Evolutionary conservation across 2,797 vertebrate genomes (phyloP).

Genomic region (Spinibarbus caldwelli): DNA sequence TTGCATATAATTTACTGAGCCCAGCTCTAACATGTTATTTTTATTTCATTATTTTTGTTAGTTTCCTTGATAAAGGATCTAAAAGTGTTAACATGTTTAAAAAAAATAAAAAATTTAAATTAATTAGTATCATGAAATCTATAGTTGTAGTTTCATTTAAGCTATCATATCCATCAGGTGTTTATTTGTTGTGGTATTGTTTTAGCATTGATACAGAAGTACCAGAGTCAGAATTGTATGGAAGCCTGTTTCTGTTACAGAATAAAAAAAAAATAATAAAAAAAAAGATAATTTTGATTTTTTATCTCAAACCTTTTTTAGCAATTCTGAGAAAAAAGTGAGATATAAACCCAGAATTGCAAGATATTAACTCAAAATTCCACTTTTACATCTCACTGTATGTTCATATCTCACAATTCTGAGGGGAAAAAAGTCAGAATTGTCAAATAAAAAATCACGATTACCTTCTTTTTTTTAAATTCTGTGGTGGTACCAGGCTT

Average conservation of each 20-base stretch:
- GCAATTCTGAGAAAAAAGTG: background rate
- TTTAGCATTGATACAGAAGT: background rate
- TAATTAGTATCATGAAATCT: background rate
- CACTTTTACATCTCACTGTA: no score
- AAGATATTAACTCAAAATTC: no score
- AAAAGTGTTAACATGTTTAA: background rate
- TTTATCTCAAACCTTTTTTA: background rate
- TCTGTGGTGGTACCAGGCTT: no score
- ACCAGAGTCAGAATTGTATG: background rate
- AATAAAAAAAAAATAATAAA: background rate
- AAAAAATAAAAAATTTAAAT: background rate
- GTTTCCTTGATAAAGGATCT: background rate
- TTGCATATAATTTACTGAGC: background rate
- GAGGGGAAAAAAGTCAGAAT: no score
- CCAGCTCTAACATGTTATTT: background rate
- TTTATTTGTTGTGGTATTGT: background rate
- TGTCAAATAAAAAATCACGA: no score
- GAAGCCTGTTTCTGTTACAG: background rate
- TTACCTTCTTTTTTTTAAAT: no score
- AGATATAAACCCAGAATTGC: no score
- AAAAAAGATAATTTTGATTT: no score
- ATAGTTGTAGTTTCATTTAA: background rate
- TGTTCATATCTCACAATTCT: no score
- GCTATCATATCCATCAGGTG: no score
- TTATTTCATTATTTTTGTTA: background rate